phyloP scores from a whole-genome alignment of 2,888 invertebrate species.

The Punctoribates punctum region DNA sequence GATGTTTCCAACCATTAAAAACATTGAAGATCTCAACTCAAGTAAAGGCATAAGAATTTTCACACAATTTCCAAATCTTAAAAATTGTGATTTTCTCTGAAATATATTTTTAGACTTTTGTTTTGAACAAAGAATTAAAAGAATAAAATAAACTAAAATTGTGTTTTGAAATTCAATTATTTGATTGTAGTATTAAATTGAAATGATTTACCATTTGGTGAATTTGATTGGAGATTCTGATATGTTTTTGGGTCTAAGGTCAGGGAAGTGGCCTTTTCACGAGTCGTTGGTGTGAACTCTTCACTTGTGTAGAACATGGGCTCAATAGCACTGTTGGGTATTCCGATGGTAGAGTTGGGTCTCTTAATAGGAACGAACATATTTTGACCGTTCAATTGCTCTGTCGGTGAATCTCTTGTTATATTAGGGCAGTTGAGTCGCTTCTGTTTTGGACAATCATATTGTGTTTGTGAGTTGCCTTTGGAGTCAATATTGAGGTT shows the following conservation, averaged over 20 bases:
- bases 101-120: too few species aligned
- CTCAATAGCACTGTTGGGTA: conserved; percentile 38
- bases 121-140: too few species aligned
- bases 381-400: background rate
- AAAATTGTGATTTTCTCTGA: too few species aligned
- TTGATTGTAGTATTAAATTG: background rate
- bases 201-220: conserved; percentile 17
- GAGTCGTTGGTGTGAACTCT: conserved; percentile 32
- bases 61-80: too few species aligned
- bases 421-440: conserved; percentile 20
- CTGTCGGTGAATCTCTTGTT: conserved; percentile 21
- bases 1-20: too few species aligned
- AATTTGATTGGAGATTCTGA: conserved; percentile 22
- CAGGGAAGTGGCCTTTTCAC: conserved; percentile 41
- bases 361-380: conserved; percentile 27
- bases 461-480: background rate
- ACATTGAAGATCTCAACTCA: too few species aligned
- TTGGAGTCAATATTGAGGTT: conserved; percentile 14
- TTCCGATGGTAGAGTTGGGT: conserved; percentile 42
- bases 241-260: conserved; percentile 35
- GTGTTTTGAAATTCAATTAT: too few species aligned
- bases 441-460: background rate
- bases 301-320: conserved; percentile 11
- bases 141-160: too few species aligned
- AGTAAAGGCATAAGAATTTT: too few species aligned